Conservation (phyloP, 2,113 vertebrate genomes). For the Syngnathoides biaculeatus region DNA sequence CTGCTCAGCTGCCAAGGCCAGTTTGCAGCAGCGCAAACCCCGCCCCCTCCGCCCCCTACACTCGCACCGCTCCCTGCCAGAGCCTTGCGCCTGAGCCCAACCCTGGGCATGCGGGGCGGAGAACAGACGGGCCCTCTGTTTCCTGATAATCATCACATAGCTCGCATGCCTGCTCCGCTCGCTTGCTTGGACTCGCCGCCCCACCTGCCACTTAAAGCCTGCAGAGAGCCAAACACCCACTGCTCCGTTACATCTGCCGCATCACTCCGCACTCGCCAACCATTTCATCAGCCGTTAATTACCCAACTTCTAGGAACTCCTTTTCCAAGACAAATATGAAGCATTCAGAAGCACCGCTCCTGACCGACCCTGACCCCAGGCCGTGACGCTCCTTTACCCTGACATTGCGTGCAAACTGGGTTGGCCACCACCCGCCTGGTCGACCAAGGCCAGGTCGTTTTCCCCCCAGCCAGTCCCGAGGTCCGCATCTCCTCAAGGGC, state of each 20-base stretch:
- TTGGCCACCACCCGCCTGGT: constrained; percentile 53
- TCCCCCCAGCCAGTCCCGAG: constrained; percentile 39
- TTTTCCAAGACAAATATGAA: background rate
- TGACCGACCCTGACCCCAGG: background rate
- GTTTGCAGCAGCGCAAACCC: constrained; percentile 1
- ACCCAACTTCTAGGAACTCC: background rate
- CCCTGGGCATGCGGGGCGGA: constrained; percentile 35
- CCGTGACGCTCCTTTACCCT: background rate
- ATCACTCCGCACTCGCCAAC: constrained; percentile 43
- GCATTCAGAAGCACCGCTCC: background rate
- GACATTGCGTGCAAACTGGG: constrained; percentile 45
- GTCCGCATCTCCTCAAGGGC: constrained; percentile 29
- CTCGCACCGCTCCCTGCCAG: background rate
- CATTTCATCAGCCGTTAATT: constrained; percentile 5
- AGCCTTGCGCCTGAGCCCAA: constrained; percentile 5
- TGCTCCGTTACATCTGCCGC: constrained; percentile 53
- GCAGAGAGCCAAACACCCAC: constrained; percentile 5
- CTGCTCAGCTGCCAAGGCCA: constrained; percentile 62
- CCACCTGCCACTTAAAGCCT: constrained; percentile 46
- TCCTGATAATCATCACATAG: constrained; percentile 75
- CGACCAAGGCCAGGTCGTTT: constrained; percentile 51
- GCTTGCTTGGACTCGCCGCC: constrained; percentile 21
- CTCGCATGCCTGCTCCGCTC: constrained; percentile 65
- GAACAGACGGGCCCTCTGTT: constrained; percentile 72
- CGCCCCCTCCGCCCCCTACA: background rate